Evolutionary conservation across 2,888 invertebrate species (phyloP), one percentile per base, ranked within the genome.

Genomic region (Leptopterna dolabrata): DNA sequence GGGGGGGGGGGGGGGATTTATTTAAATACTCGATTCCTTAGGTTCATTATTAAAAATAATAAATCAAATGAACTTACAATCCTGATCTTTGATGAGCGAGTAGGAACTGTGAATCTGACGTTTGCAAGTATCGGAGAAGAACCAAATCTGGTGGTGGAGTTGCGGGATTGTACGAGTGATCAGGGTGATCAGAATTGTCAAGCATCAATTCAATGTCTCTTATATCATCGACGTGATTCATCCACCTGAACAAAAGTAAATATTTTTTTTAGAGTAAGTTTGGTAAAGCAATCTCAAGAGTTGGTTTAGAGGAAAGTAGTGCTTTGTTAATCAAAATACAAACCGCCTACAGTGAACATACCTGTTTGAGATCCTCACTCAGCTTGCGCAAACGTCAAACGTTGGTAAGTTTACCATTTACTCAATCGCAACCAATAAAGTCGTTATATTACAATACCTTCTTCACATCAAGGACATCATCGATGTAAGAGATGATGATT

Each of bases 1-100:
- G n/a, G n/a, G n/a, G n/a, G n/a, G n/a, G n/a, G n/a, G n/a, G n/a
- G n/a, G n/a, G n/a, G n/a, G n/a, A n/a, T n/a, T n/a, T n/a, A n/a
- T n/a, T n/a, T n/a, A n/a, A n/a, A n/a, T n/a, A n/a, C n/a, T n/a
- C n/a, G n/a, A n/a, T n/a, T n/a, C n/a, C n/a, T n/a, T n/a, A n/a
- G n/a, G n/a, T n/a, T n/a, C n/a, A n/a, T n/a, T n/a, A n/a, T n/a
- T n/a, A n/a, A n/a, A n/a, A n/a, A n/a, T n/a, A n/a, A n/a, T n/a
- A n/a, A n/a, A n/a, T n/a, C n/a, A n/a, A n/a, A n/a, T n/a, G 1
- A 70, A 91, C 92, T 92, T 91, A 95, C 94, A 93, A 93, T 90
- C 94, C 95, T 92, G 96, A 97, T 2, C 96, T 95, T 90, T 96
- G 96, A 91, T 98, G 97, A 0, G 96, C 95, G 24, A 96, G 76